Evolutionary conservation across 2,113 vertebrate species (phyloP).

Genomic region (Pterocles orientalis): DNA sequence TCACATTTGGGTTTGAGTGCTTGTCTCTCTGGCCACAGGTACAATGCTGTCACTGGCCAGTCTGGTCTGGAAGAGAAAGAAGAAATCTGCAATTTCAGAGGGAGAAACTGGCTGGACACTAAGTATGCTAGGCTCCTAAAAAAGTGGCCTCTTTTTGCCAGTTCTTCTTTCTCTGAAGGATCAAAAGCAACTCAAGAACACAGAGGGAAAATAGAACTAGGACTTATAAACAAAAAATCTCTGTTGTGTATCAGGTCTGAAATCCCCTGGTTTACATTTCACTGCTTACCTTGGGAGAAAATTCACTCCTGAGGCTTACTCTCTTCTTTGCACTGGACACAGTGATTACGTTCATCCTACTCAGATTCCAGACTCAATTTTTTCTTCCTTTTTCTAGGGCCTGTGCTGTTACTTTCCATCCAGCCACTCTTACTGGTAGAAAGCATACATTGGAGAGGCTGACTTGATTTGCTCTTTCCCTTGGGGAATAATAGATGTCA

Average conservation of each 20-base stretch:
- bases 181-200: background rate
- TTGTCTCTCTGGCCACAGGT: background rate
- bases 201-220: background rate
- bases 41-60: background rate
- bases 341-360: background rate
- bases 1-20: background rate
- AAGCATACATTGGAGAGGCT: background rate
- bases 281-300: background rate
- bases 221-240: background rate
- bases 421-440: background rate
- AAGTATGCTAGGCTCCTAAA: background rate
- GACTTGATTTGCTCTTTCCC: conserved; percentile 21
- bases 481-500: background rate
- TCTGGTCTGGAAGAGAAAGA: background rate
- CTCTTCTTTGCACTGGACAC: background rate
- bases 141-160: background rate
- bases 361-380: conserved; percentile 29
- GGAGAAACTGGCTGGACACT: background rate
- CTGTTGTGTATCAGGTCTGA: background rate
- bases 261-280: background rate
- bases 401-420: conserved; percentile 24
- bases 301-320: background rate
- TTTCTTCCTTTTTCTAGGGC: conserved; percentile 1
- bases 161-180: background rate
- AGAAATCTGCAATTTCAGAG: background rate